Percentiles rank a stretch among this genome's conserved stretches.
These are phyloP conservation scores for Cotesia typhae DNA, from an alignment of 1,140 invertebrate species.

Conservation along the genomic window DNA sequence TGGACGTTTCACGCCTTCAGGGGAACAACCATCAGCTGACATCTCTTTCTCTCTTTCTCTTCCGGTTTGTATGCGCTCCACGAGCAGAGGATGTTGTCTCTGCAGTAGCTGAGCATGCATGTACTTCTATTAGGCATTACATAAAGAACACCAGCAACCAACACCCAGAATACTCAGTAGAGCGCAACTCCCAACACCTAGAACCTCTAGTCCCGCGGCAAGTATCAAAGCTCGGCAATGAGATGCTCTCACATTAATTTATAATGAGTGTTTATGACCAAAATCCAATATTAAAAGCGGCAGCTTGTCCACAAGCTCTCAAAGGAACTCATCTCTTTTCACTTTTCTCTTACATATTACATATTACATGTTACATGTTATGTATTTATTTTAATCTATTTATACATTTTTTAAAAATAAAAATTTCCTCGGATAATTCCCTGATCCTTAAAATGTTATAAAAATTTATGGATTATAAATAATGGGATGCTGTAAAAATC, in stretches of 20 bases:
- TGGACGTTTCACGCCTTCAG: constrained; percentile 13
- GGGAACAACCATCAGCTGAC: neutral
- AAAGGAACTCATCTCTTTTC: constrained; percentile 10
- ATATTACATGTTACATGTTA: too few relatives aligned
- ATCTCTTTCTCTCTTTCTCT: neutral
- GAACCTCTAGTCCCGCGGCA: too few relatives aligned
- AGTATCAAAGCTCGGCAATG: constrained; percentile 8
- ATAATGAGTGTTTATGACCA: constrained; percentile 5
- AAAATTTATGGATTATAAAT: neutral
- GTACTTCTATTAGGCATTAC: neutral
- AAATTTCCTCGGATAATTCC: neutral
- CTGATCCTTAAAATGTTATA: neutral
- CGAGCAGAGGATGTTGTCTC: too few relatives aligned
- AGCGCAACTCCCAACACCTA: too few relatives aligned
- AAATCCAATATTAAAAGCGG: constrained; percentile 1
- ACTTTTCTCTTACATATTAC: constrained; percentile 1
- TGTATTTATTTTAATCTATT: too few relatives aligned
- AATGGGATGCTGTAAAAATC: too few relatives aligned
- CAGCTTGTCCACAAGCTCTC: neutral
- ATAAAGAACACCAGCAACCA: neutral
- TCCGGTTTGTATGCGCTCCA: neutral
- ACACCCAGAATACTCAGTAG: neutral
- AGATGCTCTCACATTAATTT: constrained; percentile 3
- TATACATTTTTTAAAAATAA: neutral
- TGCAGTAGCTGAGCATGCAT: neutral